A percentile compares a stretch with the other conserved stretches of the same genome.
Evolutionary conservation across 2,113 vertebrate species (phyloP).

Genomic region (Odontophorus gujanensis): DNA sequence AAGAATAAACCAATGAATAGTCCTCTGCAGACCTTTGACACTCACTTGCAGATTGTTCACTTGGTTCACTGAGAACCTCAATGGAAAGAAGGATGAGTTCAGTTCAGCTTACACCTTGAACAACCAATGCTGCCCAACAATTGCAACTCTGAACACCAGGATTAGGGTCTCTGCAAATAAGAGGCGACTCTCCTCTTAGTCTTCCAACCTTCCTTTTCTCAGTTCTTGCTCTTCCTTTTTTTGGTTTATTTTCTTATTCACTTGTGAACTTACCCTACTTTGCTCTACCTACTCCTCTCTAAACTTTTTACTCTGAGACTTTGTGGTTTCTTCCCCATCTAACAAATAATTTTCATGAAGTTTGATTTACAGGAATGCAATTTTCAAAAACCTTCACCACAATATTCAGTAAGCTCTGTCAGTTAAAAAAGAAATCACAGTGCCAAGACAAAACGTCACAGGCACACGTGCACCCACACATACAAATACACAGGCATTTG

Average conservation of each 20-base stretch:
- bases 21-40: background rate
- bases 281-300: background rate
- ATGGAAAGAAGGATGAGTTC: background rate
- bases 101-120: background rate
- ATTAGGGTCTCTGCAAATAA: slow-evolving; percentile 44
- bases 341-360: background rate
- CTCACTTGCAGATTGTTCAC: background rate
- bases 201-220: background rate
- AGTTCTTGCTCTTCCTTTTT: background rate
- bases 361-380: background rate
- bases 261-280: background rate
- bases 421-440: slow-evolving; percentile 5
- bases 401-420: background rate
- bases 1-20: background rate
- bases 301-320: background rate
- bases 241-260: background rate
- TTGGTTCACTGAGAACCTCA: background rate
- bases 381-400: background rate
- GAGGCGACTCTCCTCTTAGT: background rate
- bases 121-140: background rate
- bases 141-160: background rate
- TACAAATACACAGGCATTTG: background rate
- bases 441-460: background rate
- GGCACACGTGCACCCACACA: accelerated
- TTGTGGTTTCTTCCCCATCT: background rate